Conservation (phyloP, 2,113 vertebrate species). For the Laterallus jamaicensis region DNA sequence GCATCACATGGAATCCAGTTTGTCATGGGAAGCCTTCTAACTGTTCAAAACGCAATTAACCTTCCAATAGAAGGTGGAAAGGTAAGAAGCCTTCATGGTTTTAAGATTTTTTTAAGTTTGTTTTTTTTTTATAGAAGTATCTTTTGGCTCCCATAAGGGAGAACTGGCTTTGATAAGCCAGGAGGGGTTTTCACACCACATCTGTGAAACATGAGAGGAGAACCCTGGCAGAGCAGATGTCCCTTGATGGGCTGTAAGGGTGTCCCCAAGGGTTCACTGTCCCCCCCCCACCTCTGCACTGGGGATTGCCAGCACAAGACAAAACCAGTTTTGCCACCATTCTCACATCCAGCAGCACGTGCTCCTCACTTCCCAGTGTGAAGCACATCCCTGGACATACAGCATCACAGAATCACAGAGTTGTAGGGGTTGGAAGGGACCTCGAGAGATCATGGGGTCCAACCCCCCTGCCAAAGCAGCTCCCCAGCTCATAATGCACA, state of each 20-base stretch:
- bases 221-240: background rate
- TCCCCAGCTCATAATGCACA: too few species aligned
- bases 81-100: background rate
- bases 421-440: too few species aligned
- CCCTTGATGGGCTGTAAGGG: rapidly evolving
- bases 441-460: too few species aligned
- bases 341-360: rapidly evolving
- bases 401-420: too few species aligned
- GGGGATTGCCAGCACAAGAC: background rate
- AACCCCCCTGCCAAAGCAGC: too few species aligned
- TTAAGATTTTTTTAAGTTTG: background rate
- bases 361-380: background rate
- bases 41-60: background rate
- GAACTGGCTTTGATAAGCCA: background rate
- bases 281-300: too few species aligned
- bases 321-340: rapidly evolving
- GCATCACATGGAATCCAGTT: background rate
- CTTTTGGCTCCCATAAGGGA: background rate
- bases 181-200: background rate
- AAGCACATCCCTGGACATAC: background rate
- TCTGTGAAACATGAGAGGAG: background rate
- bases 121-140: background rate
- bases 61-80: background rate
- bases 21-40: background rate
- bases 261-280: background rate